These are phyloP conservation scores for Oryzias curvinotus DNA, from an alignment of 2,113 vertebrate species.

Conservation along the genomic window DNA sequence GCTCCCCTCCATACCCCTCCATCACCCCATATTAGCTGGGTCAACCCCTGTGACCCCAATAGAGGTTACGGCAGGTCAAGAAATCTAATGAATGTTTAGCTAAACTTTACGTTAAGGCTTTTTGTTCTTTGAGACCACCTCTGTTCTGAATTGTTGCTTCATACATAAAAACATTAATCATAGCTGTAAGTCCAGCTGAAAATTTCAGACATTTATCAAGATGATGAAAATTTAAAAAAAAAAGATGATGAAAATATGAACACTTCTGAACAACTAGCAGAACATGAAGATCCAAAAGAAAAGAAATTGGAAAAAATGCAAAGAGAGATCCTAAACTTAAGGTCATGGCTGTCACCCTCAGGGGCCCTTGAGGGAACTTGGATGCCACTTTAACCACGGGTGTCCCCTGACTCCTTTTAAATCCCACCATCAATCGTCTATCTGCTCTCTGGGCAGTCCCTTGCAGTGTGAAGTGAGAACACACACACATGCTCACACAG, in stretches of 20 bases:
- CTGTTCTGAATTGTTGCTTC: no score
- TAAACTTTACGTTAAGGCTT: no score
- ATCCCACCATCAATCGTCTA: conserved; percentile 52
- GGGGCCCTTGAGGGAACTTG: conserved; percentile 26
- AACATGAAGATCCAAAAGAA: background rate
- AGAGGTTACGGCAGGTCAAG: no score
- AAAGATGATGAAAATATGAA: background rate
- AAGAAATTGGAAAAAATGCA: background rate
- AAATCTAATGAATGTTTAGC: no score
- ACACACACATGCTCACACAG: conserved; percentile 15
- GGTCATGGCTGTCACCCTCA: conserved; percentile 20
- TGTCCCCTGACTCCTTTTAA: conserved; percentile 34
- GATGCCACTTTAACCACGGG: conserved; percentile 44
- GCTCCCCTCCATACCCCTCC: no score
- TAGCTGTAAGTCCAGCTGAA: no score
- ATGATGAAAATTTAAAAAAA: background rate
- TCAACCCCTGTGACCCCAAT: no score
- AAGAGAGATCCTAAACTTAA: conserved; percentile 5
- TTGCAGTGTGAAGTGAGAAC: conserved; percentile 19
- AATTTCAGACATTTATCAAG: no score
- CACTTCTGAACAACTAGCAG: background rate
- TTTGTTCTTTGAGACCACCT: no score
- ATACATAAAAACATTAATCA: no score
- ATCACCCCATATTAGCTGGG: no score
- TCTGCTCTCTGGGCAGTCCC: conserved; percentile 37